Evolutionary conservation across 2,797 vertebrate species (phyloP), one percentile per base, ranked within the genome.

Genomic region (Gila robusta): DNA sequence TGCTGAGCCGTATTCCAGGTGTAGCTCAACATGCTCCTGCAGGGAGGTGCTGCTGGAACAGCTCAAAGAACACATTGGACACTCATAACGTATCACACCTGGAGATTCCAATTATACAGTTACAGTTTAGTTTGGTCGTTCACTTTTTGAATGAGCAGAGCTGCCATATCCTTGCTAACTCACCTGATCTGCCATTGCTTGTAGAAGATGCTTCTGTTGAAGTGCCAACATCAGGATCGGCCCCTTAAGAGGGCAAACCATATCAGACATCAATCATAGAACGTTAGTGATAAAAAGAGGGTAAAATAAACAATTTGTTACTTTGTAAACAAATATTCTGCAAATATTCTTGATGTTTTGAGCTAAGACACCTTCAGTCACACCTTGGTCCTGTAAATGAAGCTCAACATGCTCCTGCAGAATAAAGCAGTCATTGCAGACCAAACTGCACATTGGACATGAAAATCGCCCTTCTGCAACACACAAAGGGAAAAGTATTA

Each of bases 371-470:
- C 94, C 94, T 91, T 90, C 64, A 67, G 66, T 73, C 14, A 82
- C 64, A 17, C 2, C 47, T 26, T 92, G 91, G 2, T 92, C 91
- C 81, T 93, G 91, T 79, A 96, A 89, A 87, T 96, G 95, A 41
- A 96, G 49, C 91, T 96, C 95, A 0, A 96, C 95, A 26, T 96
- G 95, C 67, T 96, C 94, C 87, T 95, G 95, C 62, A 96, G 90
- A 69, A 93, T 44, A 47, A 88, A 89, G 21, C 83, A 47, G 86
- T 93, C 92, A 62, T 80, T 92, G 90, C 89, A 98, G 56, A 95
- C 92, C 87, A 97, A 93, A 5, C 91, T 85, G 90, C 98, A 98
- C 93, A 99, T 91, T 16, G 98, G 97, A 89, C 98, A 99, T 19
- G 96, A 91, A 87, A 96, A 96, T 0, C 89, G 83, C 56, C 90